Evolutionary conservation across 2,888 invertebrate species (phyloP).

Genomic region (Tipula unca): DNA sequence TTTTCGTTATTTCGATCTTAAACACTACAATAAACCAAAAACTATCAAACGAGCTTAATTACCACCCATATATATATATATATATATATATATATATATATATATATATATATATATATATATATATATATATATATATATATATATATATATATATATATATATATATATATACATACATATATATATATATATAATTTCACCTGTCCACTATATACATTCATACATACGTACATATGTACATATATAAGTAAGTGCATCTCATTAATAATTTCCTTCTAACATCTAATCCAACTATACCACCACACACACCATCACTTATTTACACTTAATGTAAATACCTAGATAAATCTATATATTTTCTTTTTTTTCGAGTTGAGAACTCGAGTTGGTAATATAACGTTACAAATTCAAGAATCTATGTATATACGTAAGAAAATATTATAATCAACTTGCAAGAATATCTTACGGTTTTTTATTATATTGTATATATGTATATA

Average conservation of each 20-base stretch:
- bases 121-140: no score
- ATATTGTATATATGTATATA: not conserved
- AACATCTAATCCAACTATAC: not conserved
- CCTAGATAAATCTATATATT: not conserved
- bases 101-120: no score
- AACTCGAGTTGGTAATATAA: not conserved
- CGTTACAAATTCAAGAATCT: slow-evolving; percentile 14
- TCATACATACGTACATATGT: no score
- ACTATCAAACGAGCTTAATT: not conserved
- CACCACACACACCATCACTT: not conserved
- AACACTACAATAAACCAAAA: not conserved
- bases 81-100: no score
- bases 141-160: no score
- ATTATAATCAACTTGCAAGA: slow-evolving; percentile 18
- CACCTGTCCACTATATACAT: not conserved
- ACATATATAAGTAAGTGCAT: not conserved
- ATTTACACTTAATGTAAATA: not conserved
- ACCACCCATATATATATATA: no score
- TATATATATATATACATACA: no score
- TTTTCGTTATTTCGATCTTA: no score
- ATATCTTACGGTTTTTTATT: slow-evolving; percentile 17
- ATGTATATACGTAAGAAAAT: not conserved
- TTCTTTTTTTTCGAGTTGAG: not conserved
- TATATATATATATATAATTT: no score
- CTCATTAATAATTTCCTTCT: not conserved